A percentile compares a stretch with the other conserved stretches of the same genome.
phyloP scores from a whole-genome alignment of 2,113 vertebrate species.

The Thomomys bottae region DNA sequence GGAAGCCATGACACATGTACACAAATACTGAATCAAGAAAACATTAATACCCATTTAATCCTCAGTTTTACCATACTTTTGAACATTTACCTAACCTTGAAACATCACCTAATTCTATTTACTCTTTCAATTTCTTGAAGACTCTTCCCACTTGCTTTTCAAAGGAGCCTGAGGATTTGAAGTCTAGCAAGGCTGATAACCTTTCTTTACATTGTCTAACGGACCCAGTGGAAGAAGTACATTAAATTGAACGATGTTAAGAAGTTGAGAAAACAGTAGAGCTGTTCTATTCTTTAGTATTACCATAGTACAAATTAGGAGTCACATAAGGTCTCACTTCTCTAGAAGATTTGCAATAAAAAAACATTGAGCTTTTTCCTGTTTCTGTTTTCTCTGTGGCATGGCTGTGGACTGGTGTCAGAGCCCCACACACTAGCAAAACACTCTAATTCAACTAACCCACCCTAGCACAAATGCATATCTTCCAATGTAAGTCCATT shows the following conservation, averaged over 20 bases:
- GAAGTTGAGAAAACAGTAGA: background rate
- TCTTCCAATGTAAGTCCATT: background rate
- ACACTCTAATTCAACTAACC: background rate
- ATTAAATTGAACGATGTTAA: background rate
- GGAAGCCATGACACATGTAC: no score
- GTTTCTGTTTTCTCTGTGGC: background rate
- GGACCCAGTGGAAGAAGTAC: background rate
- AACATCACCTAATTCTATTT: background rate
- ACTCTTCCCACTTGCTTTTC: background rate
- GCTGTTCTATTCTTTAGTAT: background rate
- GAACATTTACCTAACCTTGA: background rate
- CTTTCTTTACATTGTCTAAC: background rate
- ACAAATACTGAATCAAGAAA: background rate
- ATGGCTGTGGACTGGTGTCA: background rate
- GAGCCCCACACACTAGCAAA: background rate
- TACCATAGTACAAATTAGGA: background rate
- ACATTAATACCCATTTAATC: background rate
- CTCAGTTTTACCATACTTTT: background rate
- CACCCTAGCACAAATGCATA: background rate
- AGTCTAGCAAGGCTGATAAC: background rate
- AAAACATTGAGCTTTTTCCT: background rate
- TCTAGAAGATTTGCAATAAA: background rate
- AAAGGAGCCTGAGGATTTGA: background rate
- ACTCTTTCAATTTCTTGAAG: background rate
- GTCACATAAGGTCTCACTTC: background rate